A percentile compares a stretch with the other conserved stretches of the same genome.
Conservation (phyloP, 2,113 vertebrate genomes). For the Gymnarchus niloticus region DNA sequence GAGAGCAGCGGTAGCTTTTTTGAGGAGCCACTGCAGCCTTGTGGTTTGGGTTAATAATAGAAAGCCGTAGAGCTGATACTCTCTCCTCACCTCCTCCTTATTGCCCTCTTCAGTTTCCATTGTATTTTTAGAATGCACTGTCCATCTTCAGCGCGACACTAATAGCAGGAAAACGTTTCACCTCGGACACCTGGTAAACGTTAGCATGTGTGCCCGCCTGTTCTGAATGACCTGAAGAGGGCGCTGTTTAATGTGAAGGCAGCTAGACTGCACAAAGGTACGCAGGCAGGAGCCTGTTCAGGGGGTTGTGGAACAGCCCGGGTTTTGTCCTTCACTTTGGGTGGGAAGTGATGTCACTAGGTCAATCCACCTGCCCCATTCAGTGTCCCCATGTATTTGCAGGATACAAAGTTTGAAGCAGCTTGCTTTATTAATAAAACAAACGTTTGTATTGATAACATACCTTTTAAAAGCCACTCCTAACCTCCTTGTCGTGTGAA, state of each 20-base stretch:
- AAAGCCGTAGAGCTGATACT: not conserved
- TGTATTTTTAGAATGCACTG: conserved; percentile 1
- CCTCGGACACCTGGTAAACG: not conserved
- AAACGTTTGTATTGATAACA: not conserved
- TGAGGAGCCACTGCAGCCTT: not conserved
- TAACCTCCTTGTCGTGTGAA: not conserved
- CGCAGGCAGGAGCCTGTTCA: not conserved
- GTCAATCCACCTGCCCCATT: not conserved
- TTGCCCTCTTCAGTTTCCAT: not conserved
- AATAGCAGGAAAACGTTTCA: not conserved
- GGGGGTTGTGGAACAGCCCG: not conserved
- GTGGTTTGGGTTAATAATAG: conserved; percentile 5
- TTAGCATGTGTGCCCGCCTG: not conserved
- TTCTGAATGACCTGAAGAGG: not conserved
- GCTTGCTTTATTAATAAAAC: no score
- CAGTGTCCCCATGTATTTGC: not conserved
- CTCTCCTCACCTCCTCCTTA: not conserved
- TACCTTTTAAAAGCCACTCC: not conserved
- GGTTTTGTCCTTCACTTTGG: no score
- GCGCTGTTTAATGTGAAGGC: not conserved
- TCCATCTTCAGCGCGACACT: not conserved
- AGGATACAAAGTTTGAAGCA: not conserved
- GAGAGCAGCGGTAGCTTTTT: not conserved
- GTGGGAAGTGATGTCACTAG: not conserved
- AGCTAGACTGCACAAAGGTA: not conserved